phyloP scores from a whole-genome alignment of 2,888 invertebrate species.

The Lasioglossum calceatum region DNA sequence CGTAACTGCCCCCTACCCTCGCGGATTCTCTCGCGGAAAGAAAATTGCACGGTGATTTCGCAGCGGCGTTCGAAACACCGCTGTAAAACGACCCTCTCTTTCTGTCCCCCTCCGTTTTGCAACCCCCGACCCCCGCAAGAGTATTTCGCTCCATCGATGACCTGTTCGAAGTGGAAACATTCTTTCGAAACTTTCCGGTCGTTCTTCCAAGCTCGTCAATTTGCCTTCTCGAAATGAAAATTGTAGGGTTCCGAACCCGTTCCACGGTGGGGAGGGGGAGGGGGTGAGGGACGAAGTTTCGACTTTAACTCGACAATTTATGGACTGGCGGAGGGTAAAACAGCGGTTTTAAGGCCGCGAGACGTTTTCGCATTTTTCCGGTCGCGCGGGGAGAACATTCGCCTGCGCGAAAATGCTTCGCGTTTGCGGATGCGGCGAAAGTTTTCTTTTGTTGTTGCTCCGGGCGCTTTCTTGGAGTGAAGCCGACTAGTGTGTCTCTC shows the following conservation, averaged over 20 bases:
- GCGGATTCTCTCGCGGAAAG: constrained; percentile 73
- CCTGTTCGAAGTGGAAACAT: neutral
- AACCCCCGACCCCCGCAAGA: neutral
- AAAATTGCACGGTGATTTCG: constrained; percentile 82
- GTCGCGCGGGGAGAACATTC: neutral
- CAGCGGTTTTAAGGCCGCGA: neutral
- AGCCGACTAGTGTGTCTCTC: neutral
- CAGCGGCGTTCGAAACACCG: constrained; percentile 75
- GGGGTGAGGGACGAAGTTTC: neutral
- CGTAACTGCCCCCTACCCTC: constrained; percentile 36
- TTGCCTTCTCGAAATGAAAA: constrained; percentile 9
- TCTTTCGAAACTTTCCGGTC: neutral
- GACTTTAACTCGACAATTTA: constrained; percentile 8
- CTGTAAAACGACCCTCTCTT: constrained; percentile 71
- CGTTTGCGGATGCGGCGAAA: constrained; percentile 2
- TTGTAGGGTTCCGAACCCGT: neutral
- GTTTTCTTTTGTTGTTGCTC: constrained; percentile 1
- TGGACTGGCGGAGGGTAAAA: neutral
- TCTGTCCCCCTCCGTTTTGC: neutral
- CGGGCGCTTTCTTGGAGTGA: neutral
- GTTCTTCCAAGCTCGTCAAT: neutral
- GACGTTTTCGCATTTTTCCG: neutral
- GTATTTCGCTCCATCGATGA: constrained; percentile 16
- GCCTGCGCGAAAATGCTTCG: neutral
- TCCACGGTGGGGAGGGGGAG: neutral